Base-by-base conservation (phyloP, 2,797 vertebrate genomes). In the Poeciliopsis gracilis region DNA sequence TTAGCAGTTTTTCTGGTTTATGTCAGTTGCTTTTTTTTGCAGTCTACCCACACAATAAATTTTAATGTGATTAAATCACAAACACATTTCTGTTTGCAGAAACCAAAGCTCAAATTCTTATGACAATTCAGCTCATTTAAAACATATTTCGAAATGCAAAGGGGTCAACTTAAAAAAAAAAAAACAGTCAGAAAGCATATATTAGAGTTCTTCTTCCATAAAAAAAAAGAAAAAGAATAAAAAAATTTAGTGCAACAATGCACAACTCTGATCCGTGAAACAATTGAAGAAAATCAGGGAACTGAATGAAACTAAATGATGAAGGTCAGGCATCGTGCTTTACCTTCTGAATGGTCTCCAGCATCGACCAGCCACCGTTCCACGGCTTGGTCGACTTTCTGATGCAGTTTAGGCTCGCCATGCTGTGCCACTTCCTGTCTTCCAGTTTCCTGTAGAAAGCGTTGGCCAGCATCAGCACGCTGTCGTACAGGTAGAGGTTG, bases 401-500 rank as follows among this genome's bases (percentile, higher is more conserved):
- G 95, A 99, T 99, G 92, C 98, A 99, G 94, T 98, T 99, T 85
- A 99, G 95, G 66, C 98, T 99, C 5, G 98, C 98, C 98, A 99
- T 99, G 75, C 98, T 99, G 90, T 99, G 98, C 98, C 98, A 99
- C 89, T 99, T 99, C 79, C 98, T 96, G 95, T 99, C 98, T 87
- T 99, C 98, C 86, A 99, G 86, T 94, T 99, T 99, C 94, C 98
- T 94, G 93, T 99, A 98, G 95, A 99, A 99, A 90, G 98, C 98
- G 79, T 98, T 98, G 90, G 98, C 98, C 91, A 99, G 91, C 97
- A 99, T 99, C 90, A 99, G 95, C 82, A 99, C 98, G 63, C 98
- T 99, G 95, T 99, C 98, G 11, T 99, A 99, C 84, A 99, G 96
- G 94, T 99, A 99, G 81, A 99, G 95, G 93, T 97, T 99, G 84